Evolutionary conservation across 1,140 invertebrate genomes (phyloP), one percentile per base, ranked within the genome.

Genomic region (Drosophila obscura): DNA sequence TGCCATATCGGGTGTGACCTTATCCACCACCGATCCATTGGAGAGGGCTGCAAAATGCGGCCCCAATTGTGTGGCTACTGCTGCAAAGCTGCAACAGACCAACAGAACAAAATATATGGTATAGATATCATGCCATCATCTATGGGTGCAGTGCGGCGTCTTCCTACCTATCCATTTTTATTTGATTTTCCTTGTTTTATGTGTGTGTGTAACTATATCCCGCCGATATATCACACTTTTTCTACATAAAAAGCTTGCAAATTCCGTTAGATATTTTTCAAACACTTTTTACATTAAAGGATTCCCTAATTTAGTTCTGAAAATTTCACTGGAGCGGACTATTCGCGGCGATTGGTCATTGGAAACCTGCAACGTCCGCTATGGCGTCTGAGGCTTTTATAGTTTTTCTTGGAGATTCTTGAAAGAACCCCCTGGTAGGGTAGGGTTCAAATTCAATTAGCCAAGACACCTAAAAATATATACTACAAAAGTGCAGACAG

Each of bases 1-100:
- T 19, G 95, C 91, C 95, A 96, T 96, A 19, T 96, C 95, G 55
- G 94, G 93, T 35, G 93, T 93, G 6, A 96, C 95, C 83, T 91
- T 91, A 57, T 91, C 90, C 66, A 79, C 77, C 48, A 91, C 90
- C 19, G 90, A 91, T 69, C 90, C 90, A 90, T 91, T 91, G 63
- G 78, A 77, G 55, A 91, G 90, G 49, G 90, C 69, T 74, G 90
- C 90, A 79, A 91, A 91, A 44, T 89, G 90, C 48, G 90, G 90
- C 60, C 90, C 90, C 58, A 91, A 59, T 45, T 78, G 66, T 63
- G 87, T 68, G 69, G 80, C 85, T 68, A 73, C 68, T 73, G 62
- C 63, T 67, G 75, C 75, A 67, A 87, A 91, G 66, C 90, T 90
- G 68, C 52, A 61, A 67, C 52, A 53, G 4, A 11, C 9, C 28